Base-by-base conservation (phyloP, 2,888 invertebrate genomes). In the Sphecodes monilicornis region DNA sequence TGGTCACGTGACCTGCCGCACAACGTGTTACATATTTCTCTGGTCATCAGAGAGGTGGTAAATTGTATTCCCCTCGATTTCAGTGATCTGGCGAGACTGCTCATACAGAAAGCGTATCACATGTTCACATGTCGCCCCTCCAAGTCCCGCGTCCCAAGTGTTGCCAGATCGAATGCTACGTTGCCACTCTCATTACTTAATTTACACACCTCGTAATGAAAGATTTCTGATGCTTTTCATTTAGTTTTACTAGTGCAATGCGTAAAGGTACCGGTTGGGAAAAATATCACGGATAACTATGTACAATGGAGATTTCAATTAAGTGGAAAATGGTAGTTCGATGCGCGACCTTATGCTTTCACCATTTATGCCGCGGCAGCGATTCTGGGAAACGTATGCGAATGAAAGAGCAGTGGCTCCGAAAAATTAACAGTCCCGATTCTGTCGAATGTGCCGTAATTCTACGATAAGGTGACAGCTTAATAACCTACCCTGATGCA, bases 251-350 rank as follows among this genome's bases (percentile, higher is more conserved):
- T 22, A n/a, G n/a, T n/a, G n/a, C n/a, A n/a, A n/a, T 50, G 50
- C 18, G 1, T 1, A 18, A 46, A 46, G 46, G 46, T 10, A 50
- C 22, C 50, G 22, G 0, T 10, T 22, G 22, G 8, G 50, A 10
- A 50, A 3, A 50, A 22, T 8, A 50, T 50, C 22, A 8, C 22
- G 50, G 22, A 50, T n/a, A 50, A 50, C 50, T 22, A 10, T 22
- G n/a, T n/a, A n/a, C n/a, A n/a, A 50, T n/a, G n/a, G n/a, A 50
- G 50, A 22, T 50, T 50, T 50, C 10, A 10, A n/a, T n/a, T n/a
- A 1, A n/a, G 10, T 10, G 50, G 85, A 79, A 85, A 80, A 74
- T 71, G 69, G 54, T 70, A 66, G 70, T 39, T 57, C 66, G 54
- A 83, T 73, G 11, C 26, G 57, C 72, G 68, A 71, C 54, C 75